Conservation (phyloP, 2,888 invertebrate genomes). For the Cryptophagus acutangulus region DNA sequence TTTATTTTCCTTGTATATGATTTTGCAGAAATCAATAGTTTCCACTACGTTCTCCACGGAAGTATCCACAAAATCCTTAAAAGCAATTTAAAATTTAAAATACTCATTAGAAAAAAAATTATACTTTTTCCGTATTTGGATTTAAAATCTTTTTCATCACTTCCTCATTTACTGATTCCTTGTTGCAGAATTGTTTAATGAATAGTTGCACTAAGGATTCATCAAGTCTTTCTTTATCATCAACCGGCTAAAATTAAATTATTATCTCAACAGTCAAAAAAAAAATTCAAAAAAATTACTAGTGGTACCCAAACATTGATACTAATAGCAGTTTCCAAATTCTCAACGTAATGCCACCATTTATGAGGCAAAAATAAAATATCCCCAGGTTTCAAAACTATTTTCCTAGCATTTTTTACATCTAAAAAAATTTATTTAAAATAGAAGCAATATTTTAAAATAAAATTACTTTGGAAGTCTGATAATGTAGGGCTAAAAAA, state of each 20-base stretch:
- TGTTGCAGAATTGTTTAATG: slow-evolving; percentile 57
- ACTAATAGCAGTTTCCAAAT: slow-evolving; percentile 63
- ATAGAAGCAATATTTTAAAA: slow-evolving; percentile 19
- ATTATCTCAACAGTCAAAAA: no score
- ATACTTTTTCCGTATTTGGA: slow-evolving; percentile 59
- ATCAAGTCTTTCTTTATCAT: slow-evolving; percentile 52
- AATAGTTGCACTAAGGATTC: slow-evolving; percentile 67
- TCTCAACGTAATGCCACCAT: slow-evolving; percentile 98
- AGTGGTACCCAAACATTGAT: slow-evolving; percentile 70
- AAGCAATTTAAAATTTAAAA: slow-evolving; percentile 21
- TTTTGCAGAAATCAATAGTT: no score
- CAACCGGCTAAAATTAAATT: slow-evolving; percentile 42
- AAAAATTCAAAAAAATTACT: no score
- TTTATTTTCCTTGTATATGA: no score
- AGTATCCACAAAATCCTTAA: slow-evolving; percentile 9
- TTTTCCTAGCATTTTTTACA: slow-evolving; percentile 39
- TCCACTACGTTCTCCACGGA: slow-evolving; percentile 23
- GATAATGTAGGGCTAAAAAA: slow-evolving; percentile 65
- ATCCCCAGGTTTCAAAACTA: slow-evolving; percentile 77
- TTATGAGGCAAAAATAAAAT: slow-evolving; percentile 82
- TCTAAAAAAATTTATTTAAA: slow-evolving; percentile 6
- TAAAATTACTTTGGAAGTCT: slow-evolving; percentile 41
- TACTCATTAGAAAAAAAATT: not conserved
- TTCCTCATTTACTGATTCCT: slow-evolving; percentile 52
- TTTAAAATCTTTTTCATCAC: slow-evolving; percentile 55